Evolutionary conservation across 1,140 invertebrate genomes (phyloP).

Genomic region (Parasteatoda tepidariorum): DNA sequence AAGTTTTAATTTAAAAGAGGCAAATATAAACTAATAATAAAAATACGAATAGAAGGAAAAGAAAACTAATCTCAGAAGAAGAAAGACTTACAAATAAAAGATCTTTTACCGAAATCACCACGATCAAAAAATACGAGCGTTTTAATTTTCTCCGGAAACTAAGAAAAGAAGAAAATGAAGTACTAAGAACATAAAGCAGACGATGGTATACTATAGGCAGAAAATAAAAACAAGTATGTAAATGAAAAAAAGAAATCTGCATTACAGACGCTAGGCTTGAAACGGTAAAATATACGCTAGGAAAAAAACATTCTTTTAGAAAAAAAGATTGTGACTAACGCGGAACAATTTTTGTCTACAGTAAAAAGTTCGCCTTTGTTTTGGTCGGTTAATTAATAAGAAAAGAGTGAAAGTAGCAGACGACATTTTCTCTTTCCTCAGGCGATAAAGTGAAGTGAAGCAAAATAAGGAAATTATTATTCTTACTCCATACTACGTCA

Average conservation of each 20-base stretch:
- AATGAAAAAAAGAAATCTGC: constrained; percentile 24
- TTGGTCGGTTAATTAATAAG: constrained; percentile 39
- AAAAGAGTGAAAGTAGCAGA: constrained; percentile 15
- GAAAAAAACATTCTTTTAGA: background rate
- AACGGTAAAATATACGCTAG: constrained; percentile 6
- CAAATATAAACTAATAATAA: no score
- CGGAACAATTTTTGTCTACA: constrained; percentile 24
- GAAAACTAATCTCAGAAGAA: background rate
- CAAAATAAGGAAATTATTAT: constrained; percentile 7
- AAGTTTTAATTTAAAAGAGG: no score
- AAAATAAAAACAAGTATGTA: constrained; percentile 35
- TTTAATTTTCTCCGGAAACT: constrained; percentile 35
- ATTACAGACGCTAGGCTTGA: background rate
- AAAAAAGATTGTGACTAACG: constrained; percentile 13
- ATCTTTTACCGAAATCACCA: constrained; percentile 20
- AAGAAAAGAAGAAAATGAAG: background rate
- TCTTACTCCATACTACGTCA: constrained; percentile 21
- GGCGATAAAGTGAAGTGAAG: constrained; percentile 20
- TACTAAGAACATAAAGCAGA: background rate
- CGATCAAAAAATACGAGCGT: constrained; percentile 24
- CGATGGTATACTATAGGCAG: constrained; percentile 17
- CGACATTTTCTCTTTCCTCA: constrained; percentile 16
- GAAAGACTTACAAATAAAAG: constrained; percentile 25
- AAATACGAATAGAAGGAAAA: background rate
- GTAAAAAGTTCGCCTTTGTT: constrained; percentile 14